Evolutionary conservation across 2,113 vertebrate species (phyloP), one percentile per base, ranked within the genome.

Genomic region (Tyrannus savana): DNA sequence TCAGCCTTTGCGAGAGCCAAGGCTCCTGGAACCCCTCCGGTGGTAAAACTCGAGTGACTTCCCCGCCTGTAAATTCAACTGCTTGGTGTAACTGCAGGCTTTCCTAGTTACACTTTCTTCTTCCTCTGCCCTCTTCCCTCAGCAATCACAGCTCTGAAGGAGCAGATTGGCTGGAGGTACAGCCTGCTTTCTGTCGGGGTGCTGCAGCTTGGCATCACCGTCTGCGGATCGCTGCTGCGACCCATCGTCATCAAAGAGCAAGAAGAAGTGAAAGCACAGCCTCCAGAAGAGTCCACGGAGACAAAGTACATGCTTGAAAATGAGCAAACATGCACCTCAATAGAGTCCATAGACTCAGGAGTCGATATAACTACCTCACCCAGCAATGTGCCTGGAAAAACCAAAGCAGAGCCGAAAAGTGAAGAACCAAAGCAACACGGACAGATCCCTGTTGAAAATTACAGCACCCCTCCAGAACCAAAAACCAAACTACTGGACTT

Each of bases 311-410:
- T 99, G 97, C 97, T 98, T 95, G 99, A 99, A 96, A 99, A 99
- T 0, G 98, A 99, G 96, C 98, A 99, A 91, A 99, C 99, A 1
- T 96, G 94, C 84, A 99, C 98, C 88, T 99, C 99, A 64, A 81
- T 99, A 35, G 98, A 98, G 84, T 99, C 99, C n/a, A 98, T 98
- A 24, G 99, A 99, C 98, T 99, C 99, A 5, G 99, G 99, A 67
- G 98, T 99, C 17, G 99, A 99, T 92, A 98, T 99, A 53, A 97
- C 98, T 95, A 97, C 98, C 95, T 99, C 99, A 76, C 98, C 98
- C 7, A 96, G 94, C 60, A 98, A 98, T 41, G 96, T 98, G 92
- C 97, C 98, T 95, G 92, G 94, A 42, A 96, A 95, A 50, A 49
- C 95, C 53, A 94, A 87, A 84, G 47, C 47, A 19, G 97, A 98